Conservation (phyloP, 2,888 invertebrate species). For the Myathropa florea region DNA sequence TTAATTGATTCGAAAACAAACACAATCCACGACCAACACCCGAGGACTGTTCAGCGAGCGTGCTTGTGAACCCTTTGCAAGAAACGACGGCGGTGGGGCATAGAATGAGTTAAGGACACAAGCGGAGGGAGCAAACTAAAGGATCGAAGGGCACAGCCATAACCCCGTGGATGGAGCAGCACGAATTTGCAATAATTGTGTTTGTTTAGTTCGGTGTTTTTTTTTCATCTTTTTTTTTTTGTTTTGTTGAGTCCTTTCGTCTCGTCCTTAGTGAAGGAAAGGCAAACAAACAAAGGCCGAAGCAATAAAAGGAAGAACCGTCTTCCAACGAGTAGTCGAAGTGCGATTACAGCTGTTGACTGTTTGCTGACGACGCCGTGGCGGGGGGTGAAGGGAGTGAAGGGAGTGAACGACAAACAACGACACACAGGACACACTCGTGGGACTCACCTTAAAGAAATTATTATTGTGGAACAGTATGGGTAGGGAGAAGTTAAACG, state of each 20-base stretch:
- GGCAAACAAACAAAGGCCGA: constrained; percentile 55
- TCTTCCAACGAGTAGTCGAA: not conserved
- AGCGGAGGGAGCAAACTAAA: not conserved
- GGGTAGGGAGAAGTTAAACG: constrained; percentile 90
- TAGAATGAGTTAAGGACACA: not conserved
- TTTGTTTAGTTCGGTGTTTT: constrained; percentile 35
- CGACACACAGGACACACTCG: constrained; percentile 22
- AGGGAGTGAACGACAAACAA: no score
- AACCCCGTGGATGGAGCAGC: constrained; percentile 9
- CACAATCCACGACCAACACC: constrained; percentile 17
- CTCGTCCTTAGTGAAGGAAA: not conserved
- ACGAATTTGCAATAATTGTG: constrained; percentile 67
- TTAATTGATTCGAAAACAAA: constrained; percentile 53
- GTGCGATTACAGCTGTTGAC: constrained; percentile 43
- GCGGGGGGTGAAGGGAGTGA: no score
- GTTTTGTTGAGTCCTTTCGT: not conserved
- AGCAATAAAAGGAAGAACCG: constrained; percentile 2
- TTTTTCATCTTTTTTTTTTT: not conserved
- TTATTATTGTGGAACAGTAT: constrained; percentile 81
- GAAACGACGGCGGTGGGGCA: not conserved
- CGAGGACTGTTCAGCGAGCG: not conserved
- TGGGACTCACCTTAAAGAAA: constrained; percentile 81
- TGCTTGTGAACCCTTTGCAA: not conserved
- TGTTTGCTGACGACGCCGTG: constrained; percentile 45
- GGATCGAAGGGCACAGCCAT: not conserved